A percentile compares a stretch with the other conserved stretches of the same genome.
phyloP scores from a whole-genome alignment of 2,113 vertebrate species.

The Lophotis ruficrista region DNA sequence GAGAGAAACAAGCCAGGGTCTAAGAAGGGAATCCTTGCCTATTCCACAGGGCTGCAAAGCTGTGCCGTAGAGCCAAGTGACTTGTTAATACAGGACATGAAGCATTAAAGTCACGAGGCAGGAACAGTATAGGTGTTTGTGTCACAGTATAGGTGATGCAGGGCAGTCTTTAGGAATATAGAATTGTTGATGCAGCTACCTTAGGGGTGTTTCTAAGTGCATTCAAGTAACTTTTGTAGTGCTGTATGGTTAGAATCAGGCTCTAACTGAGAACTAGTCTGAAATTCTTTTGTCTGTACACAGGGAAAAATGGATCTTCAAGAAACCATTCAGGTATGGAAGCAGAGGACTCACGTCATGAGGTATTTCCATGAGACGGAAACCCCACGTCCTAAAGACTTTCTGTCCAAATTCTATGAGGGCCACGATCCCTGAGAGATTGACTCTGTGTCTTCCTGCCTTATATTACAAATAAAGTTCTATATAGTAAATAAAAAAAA shows the following conservation, averaged over 20 bases:
- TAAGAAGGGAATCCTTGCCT: background rate
- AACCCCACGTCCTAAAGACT: constrained; percentile 81
- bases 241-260: background rate
- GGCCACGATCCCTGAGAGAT: constrained; percentile 87
- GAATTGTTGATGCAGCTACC: background rate
- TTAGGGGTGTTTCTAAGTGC: background rate
- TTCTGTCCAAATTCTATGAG: constrained; percentile 92
- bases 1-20: background rate
- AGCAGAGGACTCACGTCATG: constrained; percentile 96
- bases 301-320: constrained; percentile 96
- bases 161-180: background rate
- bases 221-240: background rate
- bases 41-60: background rate
- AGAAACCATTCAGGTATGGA: constrained; percentile 94
- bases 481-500: background rate
- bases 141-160: background rate
- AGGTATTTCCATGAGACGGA: constrained; percentile 90
- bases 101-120: background rate
- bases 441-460: constrained; percentile 25
- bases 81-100: background rate
- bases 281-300: background rate
- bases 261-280: background rate
- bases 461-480: constrained; percentile 71
- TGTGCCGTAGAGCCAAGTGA: background rate
- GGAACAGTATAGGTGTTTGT: background rate